A percentile compares a stretch with the other conserved stretches of the same genome.
Conservation (phyloP, 2,113 vertebrate genomes). For the Calyptomena viridis region DNA sequence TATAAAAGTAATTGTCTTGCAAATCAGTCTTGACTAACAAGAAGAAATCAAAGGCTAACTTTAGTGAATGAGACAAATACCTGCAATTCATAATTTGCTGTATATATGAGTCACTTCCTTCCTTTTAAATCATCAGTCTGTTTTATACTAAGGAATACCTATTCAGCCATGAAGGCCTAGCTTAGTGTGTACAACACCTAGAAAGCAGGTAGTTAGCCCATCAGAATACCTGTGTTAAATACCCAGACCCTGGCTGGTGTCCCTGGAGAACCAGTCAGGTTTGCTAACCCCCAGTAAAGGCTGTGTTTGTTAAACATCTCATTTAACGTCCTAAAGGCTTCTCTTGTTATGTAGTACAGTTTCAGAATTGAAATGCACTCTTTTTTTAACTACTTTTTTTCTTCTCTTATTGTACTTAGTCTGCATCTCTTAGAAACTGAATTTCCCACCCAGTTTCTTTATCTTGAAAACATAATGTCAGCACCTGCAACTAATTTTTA, state of each 20-base stretch:
- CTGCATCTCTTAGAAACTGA: background rate
- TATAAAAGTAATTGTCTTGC: background rate
- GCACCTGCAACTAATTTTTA: constrained; percentile 19
- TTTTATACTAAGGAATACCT: background rate
- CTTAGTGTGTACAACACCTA: background rate
- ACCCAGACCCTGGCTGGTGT: background rate
- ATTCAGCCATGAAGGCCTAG: background rate
- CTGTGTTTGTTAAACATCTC: background rate
- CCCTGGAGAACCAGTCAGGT: background rate
- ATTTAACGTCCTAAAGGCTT: background rate
- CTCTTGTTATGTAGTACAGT: background rate
- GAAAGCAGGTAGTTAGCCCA: background rate
- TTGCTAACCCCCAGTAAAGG: background rate
- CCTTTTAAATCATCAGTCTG: background rate
- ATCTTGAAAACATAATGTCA: constrained; percentile 11
- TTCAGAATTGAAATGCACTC: background rate
- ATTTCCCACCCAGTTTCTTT: background rate
- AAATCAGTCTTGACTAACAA: background rate
- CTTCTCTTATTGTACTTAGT: background rate
- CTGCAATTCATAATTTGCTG: background rate
- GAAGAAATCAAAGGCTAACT: background rate
- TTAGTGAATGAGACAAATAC: background rate
- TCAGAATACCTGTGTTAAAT: background rate
- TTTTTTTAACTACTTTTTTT: background rate
- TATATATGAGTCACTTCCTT: background rate